Base-by-base conservation (phyloP, 2,888 invertebrate species). In the Tubulanus polymorphus region DNA sequence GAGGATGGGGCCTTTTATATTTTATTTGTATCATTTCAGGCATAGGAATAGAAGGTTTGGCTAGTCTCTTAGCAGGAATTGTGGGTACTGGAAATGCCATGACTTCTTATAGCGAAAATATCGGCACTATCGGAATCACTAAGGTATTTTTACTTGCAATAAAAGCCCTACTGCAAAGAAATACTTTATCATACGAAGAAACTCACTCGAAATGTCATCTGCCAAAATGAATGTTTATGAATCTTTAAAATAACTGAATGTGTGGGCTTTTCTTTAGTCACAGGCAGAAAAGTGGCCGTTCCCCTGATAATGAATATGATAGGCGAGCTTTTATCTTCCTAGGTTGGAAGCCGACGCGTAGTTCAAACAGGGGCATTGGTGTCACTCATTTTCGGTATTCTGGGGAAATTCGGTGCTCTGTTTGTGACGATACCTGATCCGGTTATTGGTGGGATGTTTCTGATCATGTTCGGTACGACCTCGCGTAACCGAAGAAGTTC, bases 91-190 rank as follows among this genome's bases (percentile, higher is more conserved):
- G 90, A 1, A 90, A 90, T 69, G 91, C 91, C 0, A 90, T 91
- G 48, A 92, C 91, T 65, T 91, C 91, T 2, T 92, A 92, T 72
- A 90, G 90, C 51, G 91, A 91, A 75, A 92, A 92, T 75, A 90
- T 93, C 41, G 92, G 91, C 0, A 90, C 91, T 1, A 91, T 93
- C 62, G 91, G 91, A 32, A 88, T 91, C 1, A 91, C 90, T 1
- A 88, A 88, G 83, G 89, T 88, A 68, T 30, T n/a, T n/a, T n/a
- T 8, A 5, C n/a, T n/a, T n/a, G n/a, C n/a, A n/a, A n/a, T n/a
- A n/a, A n/a, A n/a, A n/a, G n/a, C n/a, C n/a, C n/a, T n/a, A n/a
- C n/a, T n/a, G n/a, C n/a, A n/a, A n/a, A n/a, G n/a, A n/a, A n/a
- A n/a, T n/a, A n/a, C n/a, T n/a, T n/a, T n/a, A n/a, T n/a, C n/a